Percentiles rank a stretch among this genome's conserved stretches.
phyloP scores from a whole-genome alignment of 53 echinoderm and acorn worm genomes.

The Paelopatides confundens region DNA sequence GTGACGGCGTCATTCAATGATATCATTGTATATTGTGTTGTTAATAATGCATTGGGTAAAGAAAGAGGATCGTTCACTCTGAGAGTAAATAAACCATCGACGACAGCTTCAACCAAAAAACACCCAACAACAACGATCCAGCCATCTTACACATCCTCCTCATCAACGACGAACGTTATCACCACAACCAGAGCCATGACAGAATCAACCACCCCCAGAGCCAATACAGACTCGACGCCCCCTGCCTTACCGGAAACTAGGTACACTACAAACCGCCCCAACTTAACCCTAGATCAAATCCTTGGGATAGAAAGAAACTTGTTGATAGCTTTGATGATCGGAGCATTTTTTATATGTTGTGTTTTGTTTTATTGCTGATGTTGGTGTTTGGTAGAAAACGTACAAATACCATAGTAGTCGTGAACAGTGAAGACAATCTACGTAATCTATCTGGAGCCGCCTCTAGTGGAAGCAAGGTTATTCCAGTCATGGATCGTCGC shows the following conservation, averaged over 20 bases:
- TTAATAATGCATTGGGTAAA: conserved; percentile 1
- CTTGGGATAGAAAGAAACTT: conserved; percentile 34
- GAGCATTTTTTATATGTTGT: neutral
- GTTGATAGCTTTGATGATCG: conserved; percentile 29
- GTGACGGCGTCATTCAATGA: neutral
- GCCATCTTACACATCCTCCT: neutral
- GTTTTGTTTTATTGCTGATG: conserved; percentile 2
- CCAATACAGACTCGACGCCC: neutral
- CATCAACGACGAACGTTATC: neutral
- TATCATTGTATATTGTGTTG: neutral
- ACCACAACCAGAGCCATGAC: neutral
- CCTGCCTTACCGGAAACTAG: neutral
- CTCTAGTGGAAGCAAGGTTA: neutral
- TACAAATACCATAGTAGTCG: conserved; percentile 5
- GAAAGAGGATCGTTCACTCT: neutral
- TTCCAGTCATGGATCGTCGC: conserved; percentile 32
- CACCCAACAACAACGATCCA: neutral
- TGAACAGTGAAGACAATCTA: conserved; percentile 19
- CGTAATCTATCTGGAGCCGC: neutral
- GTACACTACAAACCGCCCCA: neutral
- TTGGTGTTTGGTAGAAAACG: conserved; percentile 8
- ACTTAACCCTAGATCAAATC: neutral
- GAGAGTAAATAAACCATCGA: neutral
- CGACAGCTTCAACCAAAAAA: neutral
- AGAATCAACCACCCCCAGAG: neutral